Conservation (phyloP, 2,888 invertebrate species). For the Seira sanloemensis region DNA sequence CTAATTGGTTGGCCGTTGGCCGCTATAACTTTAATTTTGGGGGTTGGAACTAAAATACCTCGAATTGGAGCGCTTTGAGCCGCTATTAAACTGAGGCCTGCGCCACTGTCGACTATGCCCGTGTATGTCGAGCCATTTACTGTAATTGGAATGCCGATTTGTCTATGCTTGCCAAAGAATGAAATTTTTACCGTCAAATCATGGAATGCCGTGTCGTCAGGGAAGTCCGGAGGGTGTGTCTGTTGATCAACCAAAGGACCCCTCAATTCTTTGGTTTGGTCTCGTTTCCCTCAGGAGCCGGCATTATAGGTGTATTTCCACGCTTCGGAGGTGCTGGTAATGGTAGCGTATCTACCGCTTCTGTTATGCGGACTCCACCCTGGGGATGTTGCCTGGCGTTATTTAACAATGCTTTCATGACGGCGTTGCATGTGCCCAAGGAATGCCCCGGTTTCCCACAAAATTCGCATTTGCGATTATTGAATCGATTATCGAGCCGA, state of each 20-base stretch:
- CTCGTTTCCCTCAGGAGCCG: slow-evolving; percentile 2
- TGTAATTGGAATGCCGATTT: neutral
- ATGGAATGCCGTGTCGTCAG: too few species aligned
- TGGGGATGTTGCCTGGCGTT: neutral
- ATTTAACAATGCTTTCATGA: too few species aligned
- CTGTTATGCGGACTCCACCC: too few species aligned
- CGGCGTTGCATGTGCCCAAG: too few species aligned
- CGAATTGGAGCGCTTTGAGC: too few species aligned
- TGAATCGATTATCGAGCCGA: too few species aligned
- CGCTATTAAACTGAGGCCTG: neutral
- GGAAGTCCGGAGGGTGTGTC: neutral
- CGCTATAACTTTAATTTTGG: neutral
- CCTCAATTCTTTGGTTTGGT: neutral
- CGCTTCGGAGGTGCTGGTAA: too few species aligned
- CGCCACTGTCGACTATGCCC: neutral
- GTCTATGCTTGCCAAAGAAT: neutral
- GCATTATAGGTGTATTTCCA: too few species aligned
- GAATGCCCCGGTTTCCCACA: too few species aligned
- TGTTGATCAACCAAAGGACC: neutral
- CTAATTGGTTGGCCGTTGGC: neutral
- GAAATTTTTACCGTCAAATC: neutral
- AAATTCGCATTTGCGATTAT: too few species aligned
- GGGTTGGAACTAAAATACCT: neutral
- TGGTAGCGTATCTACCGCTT: too few species aligned
- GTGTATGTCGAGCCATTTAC: neutral